These are phyloP conservation scores for Euleptes europaea DNA, from an alignment of 2,113 vertebrate genomes.

Conservation along the genomic window DNA sequence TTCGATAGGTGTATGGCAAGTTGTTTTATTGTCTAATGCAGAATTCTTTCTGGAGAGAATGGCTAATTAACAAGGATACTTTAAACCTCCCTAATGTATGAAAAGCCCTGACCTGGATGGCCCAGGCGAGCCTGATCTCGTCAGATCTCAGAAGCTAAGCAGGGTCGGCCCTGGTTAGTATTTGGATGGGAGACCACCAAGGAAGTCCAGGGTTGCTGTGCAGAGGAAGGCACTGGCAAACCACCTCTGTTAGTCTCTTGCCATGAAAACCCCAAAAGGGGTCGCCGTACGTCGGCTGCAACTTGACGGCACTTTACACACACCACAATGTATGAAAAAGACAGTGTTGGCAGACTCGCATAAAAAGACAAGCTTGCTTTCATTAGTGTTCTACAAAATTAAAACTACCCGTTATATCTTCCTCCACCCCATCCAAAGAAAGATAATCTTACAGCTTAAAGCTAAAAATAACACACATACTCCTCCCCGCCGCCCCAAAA, in stretches of 20 bases:
- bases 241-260: too few relatives aligned
- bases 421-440: not conserved
- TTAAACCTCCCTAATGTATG: not conserved
- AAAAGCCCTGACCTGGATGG: too few relatives aligned
- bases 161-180: too few relatives aligned
- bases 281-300: too few relatives aligned
- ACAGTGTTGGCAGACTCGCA: not conserved
- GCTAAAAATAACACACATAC: not conserved
- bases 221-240: too few relatives aligned
- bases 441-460: not conserved
- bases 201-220: too few relatives aligned
- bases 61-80: not conserved
- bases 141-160: too few relatives aligned
- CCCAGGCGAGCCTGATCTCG: too few relatives aligned
- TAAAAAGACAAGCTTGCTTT: not conserved
- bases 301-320: too few relatives aligned
- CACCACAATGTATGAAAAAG: not conserved
- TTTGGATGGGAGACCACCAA: too few relatives aligned
- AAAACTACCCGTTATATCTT: not conserved
- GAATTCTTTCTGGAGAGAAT: not conserved
- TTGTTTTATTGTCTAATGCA: slow-evolving; percentile 3
- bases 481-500: not conserved
- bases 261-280: too few relatives aligned
- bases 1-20: not conserved
- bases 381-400: not conserved